Base-by-base conservation (phyloP, 1,140 invertebrate genomes). In the Pogonognathellus flavescens region DNA sequence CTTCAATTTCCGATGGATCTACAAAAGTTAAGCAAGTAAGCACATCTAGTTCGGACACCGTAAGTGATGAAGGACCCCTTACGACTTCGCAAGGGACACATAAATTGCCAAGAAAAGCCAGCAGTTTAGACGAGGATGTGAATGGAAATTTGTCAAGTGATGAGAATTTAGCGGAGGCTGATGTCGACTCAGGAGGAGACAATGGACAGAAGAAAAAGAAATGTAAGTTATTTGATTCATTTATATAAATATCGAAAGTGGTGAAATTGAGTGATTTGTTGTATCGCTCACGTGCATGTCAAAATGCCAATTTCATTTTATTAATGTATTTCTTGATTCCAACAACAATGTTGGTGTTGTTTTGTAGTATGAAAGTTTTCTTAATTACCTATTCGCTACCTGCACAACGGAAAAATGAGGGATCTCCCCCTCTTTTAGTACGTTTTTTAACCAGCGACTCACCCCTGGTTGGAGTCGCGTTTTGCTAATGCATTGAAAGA, bases 71-170 rank as follows among this genome's bases (percentile, higher is more conserved):
- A 22, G 76, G 55, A 57, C 53, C 20, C 13, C 25, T 25, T 18
- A 81, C 55, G 18, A n/a, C 70, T 81, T 55, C 18, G 0, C 62
- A 66, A 81, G 55, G 7, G 20, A 14, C 18, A 25, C 50, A 52
- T 18, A 81, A 81, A 31, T 25, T 18, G n/a, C 53, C 80, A 0
- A 20, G 80, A n/a, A 76, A 76, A 76, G n/a, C 70, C 3, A 49
- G 9, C 22, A 62, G 57, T 49, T 14, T 76, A 14, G 81, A 86
- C 31, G 81, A 66, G 10, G 81, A 83, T 16, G 66, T 25, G 8
- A 62, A 83, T 49, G 50, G 41, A 18, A 86, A 80, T 83, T 25
- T 66, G 22, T 86, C 85, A 9, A 83, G 81, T 76, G 85, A 82
- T 20, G 85, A 82, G 41, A 86, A 82, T 82, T 59, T 81, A 18